A percentile compares a stretch with the other conserved stretches of the same genome.
Conservation (phyloP, 2,113 vertebrate species). For the Ameiurus melas region DNA sequence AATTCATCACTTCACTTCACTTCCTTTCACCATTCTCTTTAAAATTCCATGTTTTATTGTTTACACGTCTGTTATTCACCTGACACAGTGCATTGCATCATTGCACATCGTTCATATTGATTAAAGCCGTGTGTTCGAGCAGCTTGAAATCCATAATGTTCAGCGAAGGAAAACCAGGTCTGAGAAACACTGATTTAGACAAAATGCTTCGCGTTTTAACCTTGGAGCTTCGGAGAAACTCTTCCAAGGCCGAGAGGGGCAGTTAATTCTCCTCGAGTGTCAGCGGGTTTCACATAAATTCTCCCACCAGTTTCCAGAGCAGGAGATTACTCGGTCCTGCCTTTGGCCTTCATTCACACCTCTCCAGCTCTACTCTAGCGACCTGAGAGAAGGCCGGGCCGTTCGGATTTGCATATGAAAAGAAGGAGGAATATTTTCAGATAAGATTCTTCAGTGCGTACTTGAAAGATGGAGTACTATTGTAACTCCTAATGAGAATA, state of each 20-base stretch:
- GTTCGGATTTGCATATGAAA: neutral
- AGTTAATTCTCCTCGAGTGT: slow-evolving; percentile 67
- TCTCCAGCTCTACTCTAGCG: neutral
- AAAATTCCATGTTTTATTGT: neutral
- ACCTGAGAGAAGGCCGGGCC: neutral
- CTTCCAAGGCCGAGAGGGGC: slow-evolving; percentile 60
- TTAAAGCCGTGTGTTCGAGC: neutral
- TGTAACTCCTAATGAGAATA: neutral
- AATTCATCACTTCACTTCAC: neutral
- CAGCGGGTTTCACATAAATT: slow-evolving; percentile 69
- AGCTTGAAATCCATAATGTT: slow-evolving; percentile 13
- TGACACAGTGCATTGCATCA: neutral
- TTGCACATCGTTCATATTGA: neutral
- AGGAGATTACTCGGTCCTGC: slow-evolving; percentile 59
- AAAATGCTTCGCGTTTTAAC: slow-evolving; percentile 61
- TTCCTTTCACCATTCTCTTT: neutral
- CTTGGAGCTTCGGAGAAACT: slow-evolving; percentile 51
- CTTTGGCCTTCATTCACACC: slow-evolving; percentile 31
- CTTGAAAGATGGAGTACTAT: neutral
- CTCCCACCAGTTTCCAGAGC: slow-evolving; percentile 56
- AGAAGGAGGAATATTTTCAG: neutral
- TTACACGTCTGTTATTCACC: neutral
- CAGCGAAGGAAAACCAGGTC: neutral
- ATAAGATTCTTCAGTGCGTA: neutral
- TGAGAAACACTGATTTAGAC: slow-evolving; percentile 63